phyloP scores from a whole-genome alignment of 2,888 invertebrate genomes.

The Ennomos quercinarius region DNA sequence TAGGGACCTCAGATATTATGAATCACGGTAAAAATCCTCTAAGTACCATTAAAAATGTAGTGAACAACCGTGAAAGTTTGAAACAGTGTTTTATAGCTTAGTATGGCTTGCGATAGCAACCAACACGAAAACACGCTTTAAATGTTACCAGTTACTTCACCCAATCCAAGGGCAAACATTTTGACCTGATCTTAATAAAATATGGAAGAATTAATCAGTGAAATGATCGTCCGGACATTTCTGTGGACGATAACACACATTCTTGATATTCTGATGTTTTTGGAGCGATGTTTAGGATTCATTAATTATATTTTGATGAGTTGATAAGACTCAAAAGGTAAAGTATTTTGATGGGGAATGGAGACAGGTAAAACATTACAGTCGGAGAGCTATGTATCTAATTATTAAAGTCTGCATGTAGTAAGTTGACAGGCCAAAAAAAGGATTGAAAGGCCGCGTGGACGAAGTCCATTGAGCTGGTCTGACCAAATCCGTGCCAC shows the following conservation, averaged over 20 bases:
- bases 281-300: conserved; percentile 3
- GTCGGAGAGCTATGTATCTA: too few species aligned
- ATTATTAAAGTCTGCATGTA: too few species aligned
- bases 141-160: conserved; percentile 15
- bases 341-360: conserved; percentile 5
- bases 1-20: too few species aligned
- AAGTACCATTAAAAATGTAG: too few species aligned
- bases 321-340: conserved; percentile 12
- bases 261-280: conserved; percentile 43
- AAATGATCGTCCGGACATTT: conserved; percentile 43
- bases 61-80: too few species aligned
- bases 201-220: conserved; percentile 72
- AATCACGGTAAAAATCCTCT: too few species aligned
- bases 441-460: too few species aligned
- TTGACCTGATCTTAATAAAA: conserved; percentile 58
- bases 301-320: conserved; percentile 21
- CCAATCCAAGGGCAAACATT: conserved; percentile 49
- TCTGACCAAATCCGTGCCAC: too few species aligned
- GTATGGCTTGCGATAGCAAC: neutral
- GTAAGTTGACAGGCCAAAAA: too few species aligned
- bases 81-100: too few species aligned
- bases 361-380: neutral
- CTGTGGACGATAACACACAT: conserved; percentile 46
- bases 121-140: neutral
- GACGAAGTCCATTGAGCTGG: too few species aligned